phyloP scores from a whole-genome alignment of 2,888 invertebrate species.

The Tenodera sinensis region DNA sequence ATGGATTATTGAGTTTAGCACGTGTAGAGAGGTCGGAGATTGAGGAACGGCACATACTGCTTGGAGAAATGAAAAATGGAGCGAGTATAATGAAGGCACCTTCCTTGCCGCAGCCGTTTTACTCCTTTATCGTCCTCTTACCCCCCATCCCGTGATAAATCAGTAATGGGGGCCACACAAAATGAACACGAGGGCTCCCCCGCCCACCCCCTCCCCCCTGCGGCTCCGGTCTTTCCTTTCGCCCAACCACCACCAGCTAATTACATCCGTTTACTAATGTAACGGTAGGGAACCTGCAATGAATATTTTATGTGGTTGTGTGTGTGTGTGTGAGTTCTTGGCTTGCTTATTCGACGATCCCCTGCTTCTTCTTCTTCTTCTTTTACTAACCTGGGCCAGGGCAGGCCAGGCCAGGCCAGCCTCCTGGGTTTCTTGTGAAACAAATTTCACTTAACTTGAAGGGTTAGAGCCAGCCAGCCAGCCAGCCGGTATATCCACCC shows the following conservation, averaged over 20 bases:
- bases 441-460: conserved; percentile 22
- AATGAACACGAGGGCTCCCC: neutral
- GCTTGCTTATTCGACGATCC: neutral
- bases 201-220: neutral
- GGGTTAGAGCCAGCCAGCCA: neutral
- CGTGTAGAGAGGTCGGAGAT: neutral
- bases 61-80: conserved; percentile 6
- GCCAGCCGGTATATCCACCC: no score
- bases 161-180: conserved; percentile 2
- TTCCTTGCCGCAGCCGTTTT: neutral
- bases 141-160: neutral
- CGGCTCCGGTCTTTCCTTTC: neutral
- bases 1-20: neutral
- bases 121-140: neutral
- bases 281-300: conserved; percentile 19
- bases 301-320: conserved; percentile 23
- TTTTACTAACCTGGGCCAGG: neutral
- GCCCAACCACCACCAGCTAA: conserved; percentile 3
- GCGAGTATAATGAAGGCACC: conserved; percentile 17
- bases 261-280: conserved; percentile 24
- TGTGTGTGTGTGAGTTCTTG: neutral
- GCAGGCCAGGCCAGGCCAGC: neutral
- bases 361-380: neutral
- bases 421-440: conserved; percentile 5
- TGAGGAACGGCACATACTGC: neutral